Base-by-base conservation (phyloP, 2,888 invertebrate genomes). In the Agonopterix arenella region DNA sequence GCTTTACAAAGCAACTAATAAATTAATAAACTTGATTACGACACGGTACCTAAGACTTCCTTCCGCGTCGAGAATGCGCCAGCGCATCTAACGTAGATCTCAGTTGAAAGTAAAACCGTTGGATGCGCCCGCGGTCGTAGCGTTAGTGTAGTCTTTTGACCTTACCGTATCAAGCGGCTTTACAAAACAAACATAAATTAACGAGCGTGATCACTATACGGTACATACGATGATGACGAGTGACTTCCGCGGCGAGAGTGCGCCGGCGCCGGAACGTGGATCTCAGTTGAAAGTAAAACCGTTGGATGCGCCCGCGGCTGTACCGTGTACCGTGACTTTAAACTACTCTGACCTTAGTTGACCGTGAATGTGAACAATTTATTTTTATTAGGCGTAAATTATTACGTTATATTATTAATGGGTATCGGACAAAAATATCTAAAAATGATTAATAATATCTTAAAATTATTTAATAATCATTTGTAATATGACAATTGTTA, bases 31-130 rank as follows among this genome's bases (percentile, higher is more conserved):
- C 9, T 40, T 37, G 36, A 46, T 47, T 16, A 43, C 45, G 16
- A 36, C 36, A 11, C 45, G 45, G 46, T 40, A 37, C 28, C 36
- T 38, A 48, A 46, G 51, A 48, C 37, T 55, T 55, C 54, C 57
- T 73, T 69, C 68, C 69, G 64, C 55, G 62, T 57, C 55, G 65
- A 68, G 73, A 70, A 62, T 61, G 62, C 61, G 36, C 47, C 47
- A 45, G 37, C 47, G 42, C 44, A 44, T 48, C 38, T 4, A 37
- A 16, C 11, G 13, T 38, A 38, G 68, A 69, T 60, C 50, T 54
- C 62, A 61, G 66, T 64, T 57, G 77, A 79, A 78, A 78, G 78
- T 80, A 73, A 77, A 73, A 72, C 64, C 62, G 60, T 60, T 44
- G 43, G 62, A 61, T 66, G 64, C 63, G 56, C 57, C 47, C 53